phyloP scores from a whole-genome alignment of 2,797 vertebrate genomes.

The Florisuga fusca region DNA sequence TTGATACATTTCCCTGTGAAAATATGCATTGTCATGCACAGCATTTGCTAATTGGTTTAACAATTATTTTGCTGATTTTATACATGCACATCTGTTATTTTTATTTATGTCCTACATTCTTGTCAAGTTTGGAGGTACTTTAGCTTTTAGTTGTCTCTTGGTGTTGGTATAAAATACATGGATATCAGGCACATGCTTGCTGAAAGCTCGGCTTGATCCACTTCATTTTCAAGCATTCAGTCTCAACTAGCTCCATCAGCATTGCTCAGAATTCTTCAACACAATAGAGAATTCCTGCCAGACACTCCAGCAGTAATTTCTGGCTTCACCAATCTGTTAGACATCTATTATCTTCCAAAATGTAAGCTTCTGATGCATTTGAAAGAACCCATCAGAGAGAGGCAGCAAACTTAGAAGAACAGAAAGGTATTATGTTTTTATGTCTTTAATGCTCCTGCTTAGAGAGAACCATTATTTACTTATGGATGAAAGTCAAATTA shows the following conservation, averaged over 20 bases:
- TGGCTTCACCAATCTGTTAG: background rate
- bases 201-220: background rate
- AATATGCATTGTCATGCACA: background rate
- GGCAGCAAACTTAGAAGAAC: background rate
- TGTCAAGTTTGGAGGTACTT: too few species aligned
- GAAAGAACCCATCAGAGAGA: background rate
- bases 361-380: background rate
- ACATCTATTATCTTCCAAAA: background rate
- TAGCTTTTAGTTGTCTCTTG: background rate
- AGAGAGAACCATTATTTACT: background rate
- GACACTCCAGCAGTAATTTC: background rate
- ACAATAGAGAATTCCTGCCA: background rate
- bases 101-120: too few species aligned
- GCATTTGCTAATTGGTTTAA: background rate
- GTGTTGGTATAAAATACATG: background rate
- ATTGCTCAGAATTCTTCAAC: background rate
- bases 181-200: background rate
- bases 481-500: background rate
- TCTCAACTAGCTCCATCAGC: background rate
- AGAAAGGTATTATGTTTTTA: background rate
- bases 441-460: background rate
- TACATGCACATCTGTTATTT: background rate
- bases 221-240: background rate
- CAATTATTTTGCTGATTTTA: background rate
- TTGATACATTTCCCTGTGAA: background rate